phyloP scores from a whole-genome alignment of 2,888 invertebrate genomes.

The Plagodis dolabraria region DNA sequence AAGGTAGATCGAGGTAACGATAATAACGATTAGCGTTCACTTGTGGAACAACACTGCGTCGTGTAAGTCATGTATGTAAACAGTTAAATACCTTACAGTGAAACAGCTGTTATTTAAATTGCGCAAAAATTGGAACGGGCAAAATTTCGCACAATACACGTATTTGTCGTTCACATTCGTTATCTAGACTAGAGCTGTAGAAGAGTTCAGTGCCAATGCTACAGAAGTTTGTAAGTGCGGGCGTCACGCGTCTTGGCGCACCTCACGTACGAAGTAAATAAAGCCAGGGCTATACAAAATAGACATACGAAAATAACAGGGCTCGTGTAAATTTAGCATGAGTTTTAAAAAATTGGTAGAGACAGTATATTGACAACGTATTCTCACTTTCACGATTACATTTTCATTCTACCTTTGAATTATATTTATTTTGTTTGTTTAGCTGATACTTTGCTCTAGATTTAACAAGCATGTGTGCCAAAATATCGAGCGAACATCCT shows the following conservation, averaged over 20 bases:
- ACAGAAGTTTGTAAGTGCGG: slow-evolving; percentile 67
- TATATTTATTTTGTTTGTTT: slow-evolving; percentile 16
- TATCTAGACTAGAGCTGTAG: slow-evolving; percentile 76
- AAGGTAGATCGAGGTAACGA: neutral
- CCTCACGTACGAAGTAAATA: slow-evolving; percentile 70
- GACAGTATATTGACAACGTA: slow-evolving; percentile 45
- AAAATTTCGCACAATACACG: slow-evolving; percentile 37
- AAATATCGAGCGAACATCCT: slow-evolving; percentile 6
- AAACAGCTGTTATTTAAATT: slow-evolving; percentile 27
- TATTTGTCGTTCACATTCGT: slow-evolving; percentile 65
- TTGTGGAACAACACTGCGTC: slow-evolving; percentile 3
- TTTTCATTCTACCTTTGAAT: slow-evolving; percentile 12
- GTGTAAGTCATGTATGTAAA: slow-evolving; percentile 6
- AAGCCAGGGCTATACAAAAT: slow-evolving; percentile 74
- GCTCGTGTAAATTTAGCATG: slow-evolving; percentile 55
- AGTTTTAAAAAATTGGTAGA: slow-evolving; percentile 43
- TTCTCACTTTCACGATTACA: slow-evolving; percentile 21
- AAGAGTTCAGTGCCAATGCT: slow-evolving; percentile 81
- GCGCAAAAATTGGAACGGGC: slow-evolving; percentile 17
- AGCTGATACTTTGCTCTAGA: slow-evolving; percentile 20
- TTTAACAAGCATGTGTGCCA: slow-evolving; percentile 14
- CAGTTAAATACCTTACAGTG: slow-evolving; percentile 26
- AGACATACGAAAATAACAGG: slow-evolving; percentile 69
- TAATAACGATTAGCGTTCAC: neutral
- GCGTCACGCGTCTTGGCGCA: slow-evolving; percentile 82